phyloP scores from a whole-genome alignment of 2,113 vertebrate genomes.

The Gobiocypris rarus region DNA sequence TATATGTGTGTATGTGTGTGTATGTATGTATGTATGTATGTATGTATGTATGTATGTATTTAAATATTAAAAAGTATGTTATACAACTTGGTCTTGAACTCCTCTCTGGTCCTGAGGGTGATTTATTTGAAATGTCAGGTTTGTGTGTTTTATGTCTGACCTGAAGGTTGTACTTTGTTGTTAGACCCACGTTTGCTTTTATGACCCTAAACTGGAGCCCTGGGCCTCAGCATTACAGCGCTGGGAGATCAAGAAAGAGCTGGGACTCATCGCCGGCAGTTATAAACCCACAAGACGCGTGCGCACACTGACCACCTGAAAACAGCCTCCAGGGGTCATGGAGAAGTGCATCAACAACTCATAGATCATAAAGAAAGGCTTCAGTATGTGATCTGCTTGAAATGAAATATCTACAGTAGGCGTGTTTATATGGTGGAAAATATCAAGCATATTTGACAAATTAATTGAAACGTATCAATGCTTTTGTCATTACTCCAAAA shows the following conservation, averaged over 20 bases:
- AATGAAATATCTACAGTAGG: neutral
- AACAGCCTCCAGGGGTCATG: neutral
- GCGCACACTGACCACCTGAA: constrained; percentile 9
- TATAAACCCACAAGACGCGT: constrained; percentile 26
- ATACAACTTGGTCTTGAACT: too few species aligned
- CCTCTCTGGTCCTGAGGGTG: neutral
- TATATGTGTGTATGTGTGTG: too few species aligned
- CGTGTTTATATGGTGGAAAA: neutral
- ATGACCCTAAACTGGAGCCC: constrained; percentile 48
- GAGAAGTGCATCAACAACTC: neutral
- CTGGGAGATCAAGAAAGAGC: constrained; percentile 66
- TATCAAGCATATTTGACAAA: neutral
- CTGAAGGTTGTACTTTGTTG: constrained; percentile 27
- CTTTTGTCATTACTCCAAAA: neutral
- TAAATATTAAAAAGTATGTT: too few species aligned
- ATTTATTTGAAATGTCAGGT: neutral
- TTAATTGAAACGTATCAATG: neutral
- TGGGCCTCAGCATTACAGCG: constrained; percentile 55
- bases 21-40: too few species aligned
- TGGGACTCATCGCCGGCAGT: constrained; percentile 61
- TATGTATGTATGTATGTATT: too few species aligned
- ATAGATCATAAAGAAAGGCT: neutral
- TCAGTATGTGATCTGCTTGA: neutral
- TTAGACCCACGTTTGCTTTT: constrained; percentile 54
- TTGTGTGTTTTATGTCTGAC: neutral